Conservation (phyloP, 2,888 invertebrate genomes). For the Oxycera nigricornis region DNA sequence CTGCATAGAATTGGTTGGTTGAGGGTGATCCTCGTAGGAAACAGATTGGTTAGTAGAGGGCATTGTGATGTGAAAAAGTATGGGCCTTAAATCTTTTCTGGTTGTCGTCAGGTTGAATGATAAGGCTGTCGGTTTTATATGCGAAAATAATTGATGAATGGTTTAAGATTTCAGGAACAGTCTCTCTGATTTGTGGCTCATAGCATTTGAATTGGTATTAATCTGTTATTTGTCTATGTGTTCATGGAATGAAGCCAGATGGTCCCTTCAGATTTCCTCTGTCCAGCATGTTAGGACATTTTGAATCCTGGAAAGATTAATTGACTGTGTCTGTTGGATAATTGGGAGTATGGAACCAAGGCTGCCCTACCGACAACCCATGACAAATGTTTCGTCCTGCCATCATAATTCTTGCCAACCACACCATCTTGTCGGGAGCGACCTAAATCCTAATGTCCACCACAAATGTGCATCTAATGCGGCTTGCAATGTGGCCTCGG, state of each 20-base stretch:
- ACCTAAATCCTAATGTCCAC: slow-evolving; percentile 11
- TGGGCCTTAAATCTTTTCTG: too few species aligned
- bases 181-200: too few species aligned
- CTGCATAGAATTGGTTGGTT: too few species aligned
- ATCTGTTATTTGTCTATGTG: not conserved
- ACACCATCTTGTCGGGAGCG: not conserved
- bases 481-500: slow-evolving; percentile 10
- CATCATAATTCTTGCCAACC: not conserved
- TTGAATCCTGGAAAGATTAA: slow-evolving; percentile 30
- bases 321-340: not conserved
- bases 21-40: too few species aligned
- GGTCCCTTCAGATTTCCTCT: not conserved
- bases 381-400: slow-evolving; percentile 5
- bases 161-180: too few species aligned
- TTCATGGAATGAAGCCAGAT: not conserved
- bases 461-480: slow-evolving; percentile 34
- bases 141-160: too few species aligned
- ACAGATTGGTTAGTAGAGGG: too few species aligned
- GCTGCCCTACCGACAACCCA: not conserved
- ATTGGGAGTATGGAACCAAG: not conserved
- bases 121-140: too few species aligned
- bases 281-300: too few species aligned
- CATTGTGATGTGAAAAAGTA: too few species aligned
- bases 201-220: too few species aligned
- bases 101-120: too few species aligned